These are phyloP conservation scores for Dynastes hyllus DNA, from an alignment of 2,888 invertebrate genomes.

Conservation along the genomic window DNA sequence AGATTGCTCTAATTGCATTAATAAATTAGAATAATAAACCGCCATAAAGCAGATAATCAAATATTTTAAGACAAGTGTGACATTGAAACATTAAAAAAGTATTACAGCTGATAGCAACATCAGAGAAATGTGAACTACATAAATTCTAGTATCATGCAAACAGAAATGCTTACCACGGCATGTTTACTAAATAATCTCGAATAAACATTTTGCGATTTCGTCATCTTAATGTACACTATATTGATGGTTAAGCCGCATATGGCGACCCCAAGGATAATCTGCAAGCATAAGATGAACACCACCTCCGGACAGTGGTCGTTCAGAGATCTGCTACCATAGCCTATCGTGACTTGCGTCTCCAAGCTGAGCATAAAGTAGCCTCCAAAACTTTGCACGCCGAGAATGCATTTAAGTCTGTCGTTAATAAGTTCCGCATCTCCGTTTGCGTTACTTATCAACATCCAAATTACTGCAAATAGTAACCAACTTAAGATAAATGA, in stretches of 20 bases:
- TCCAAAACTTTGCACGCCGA: constrained; percentile 77
- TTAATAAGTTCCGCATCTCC: constrained; percentile 81
- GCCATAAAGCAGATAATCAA: not conserved
- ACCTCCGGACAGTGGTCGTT: constrained; percentile 91
- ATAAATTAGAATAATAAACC: not conserved
- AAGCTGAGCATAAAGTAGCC: constrained; percentile 87
- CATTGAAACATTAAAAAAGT: no score
- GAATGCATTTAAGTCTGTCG: constrained; percentile 72
- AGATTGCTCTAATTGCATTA: not conserved
- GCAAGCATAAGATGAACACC: constrained; percentile 86
- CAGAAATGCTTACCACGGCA: constrained; percentile 74
- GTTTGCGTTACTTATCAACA: constrained; percentile 82
- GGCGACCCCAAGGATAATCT: constrained; percentile 79
- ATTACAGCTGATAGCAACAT: no score
- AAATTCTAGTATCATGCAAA: no score
- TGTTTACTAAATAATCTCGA: constrained; percentile 80
- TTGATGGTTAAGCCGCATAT: constrained; percentile 69
- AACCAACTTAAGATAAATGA: constrained; percentile 85
- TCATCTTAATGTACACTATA: constrained; percentile 79
- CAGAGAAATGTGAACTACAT: no score
- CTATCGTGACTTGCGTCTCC: constrained; percentile 87
- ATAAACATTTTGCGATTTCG: constrained; percentile 72
- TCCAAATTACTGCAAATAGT: constrained; percentile 86
- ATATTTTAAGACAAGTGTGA: not conserved
- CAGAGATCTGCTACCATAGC: constrained; percentile 87